These are phyloP conservation scores for Nasonovia ribisnigri DNA, from an alignment of 2,888 invertebrate genomes.

Conservation along the genomic window DNA sequence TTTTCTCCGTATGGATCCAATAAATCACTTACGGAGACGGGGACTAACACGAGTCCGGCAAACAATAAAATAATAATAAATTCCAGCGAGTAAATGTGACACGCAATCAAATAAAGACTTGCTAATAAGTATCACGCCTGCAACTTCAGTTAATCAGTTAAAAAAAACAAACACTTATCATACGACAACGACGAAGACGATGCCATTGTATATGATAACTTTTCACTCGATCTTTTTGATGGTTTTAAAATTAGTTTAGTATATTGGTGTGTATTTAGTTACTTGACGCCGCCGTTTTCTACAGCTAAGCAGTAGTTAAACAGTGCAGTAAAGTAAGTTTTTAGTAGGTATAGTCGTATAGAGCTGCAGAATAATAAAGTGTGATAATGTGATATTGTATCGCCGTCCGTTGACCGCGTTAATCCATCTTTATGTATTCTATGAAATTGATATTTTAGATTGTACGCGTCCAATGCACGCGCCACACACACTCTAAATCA, in stretches of 20 bases:
- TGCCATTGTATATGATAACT: too few relatives aligned
- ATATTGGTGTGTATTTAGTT: not conserved
- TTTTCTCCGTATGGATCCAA: not conserved
- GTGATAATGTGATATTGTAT: not conserved
- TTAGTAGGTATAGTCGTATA: not conserved
- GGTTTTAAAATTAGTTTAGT: not conserved
- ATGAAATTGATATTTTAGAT: not conserved
- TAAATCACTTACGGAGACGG: not conserved
- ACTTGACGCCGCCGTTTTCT: not conserved
- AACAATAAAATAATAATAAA: not conserved
- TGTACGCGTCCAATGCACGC: not conserved
- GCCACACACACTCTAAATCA: not conserved
- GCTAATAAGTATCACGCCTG: not conserved
- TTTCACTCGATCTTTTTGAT: not conserved
- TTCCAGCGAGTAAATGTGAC: not conserved
- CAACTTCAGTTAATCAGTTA: not conserved
- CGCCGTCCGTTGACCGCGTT: not conserved
- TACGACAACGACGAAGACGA: not conserved
- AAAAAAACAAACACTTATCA: not conserved
- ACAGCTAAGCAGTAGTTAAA: not conserved
- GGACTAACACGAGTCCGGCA: not conserved
- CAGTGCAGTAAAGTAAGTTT: not conserved
- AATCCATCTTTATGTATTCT: not conserved
- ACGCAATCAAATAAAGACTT: not conserved
- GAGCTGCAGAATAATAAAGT: not conserved